phyloP scores from a whole-genome alignment of 2,113 vertebrate genomes.

The Cavia aperea region DNA sequence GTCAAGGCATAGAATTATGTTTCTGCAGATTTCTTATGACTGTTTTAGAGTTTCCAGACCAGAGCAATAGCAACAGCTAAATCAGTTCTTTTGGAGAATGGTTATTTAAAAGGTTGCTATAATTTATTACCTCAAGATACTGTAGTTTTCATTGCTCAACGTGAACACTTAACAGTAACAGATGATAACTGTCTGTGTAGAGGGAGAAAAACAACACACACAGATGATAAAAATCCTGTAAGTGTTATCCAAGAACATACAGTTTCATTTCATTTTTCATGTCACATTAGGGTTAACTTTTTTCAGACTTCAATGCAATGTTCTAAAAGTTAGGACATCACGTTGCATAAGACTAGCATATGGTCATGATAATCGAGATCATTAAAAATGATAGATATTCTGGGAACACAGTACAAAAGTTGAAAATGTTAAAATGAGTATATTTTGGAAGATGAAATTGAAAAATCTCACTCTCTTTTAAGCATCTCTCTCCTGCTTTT shows the following conservation, averaged over 20 bases:
- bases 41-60: background rate
- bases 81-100: background rate
- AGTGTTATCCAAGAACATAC: background rate
- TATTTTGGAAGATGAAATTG: slow-evolving; percentile 25
- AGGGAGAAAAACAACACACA: background rate
- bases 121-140: slow-evolving; percentile 41
- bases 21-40: background rate
- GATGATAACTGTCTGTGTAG: background rate
- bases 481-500: slow-evolving; percentile 9
- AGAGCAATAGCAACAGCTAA: background rate
- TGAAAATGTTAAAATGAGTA: background rate
- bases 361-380: background rate
- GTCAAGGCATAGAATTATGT: background rate
- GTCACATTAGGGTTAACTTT: background rate
- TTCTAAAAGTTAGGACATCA: background rate
- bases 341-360: background rate
- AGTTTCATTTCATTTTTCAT: slow-evolving; percentile 39
- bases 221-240: background rate
- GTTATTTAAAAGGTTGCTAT: slow-evolving; percentile 6
- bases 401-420: background rate
- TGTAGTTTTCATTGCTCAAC: slow-evolving; percentile 17
- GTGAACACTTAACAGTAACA: background rate
- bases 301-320: background rate
- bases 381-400: slow-evolving; percentile 3
- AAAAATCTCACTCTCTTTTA: background rate